These are phyloP conservation scores for Drosophila antonietae DNA, from an alignment of 2,888 invertebrate species.

Conservation along the genomic window DNA sequence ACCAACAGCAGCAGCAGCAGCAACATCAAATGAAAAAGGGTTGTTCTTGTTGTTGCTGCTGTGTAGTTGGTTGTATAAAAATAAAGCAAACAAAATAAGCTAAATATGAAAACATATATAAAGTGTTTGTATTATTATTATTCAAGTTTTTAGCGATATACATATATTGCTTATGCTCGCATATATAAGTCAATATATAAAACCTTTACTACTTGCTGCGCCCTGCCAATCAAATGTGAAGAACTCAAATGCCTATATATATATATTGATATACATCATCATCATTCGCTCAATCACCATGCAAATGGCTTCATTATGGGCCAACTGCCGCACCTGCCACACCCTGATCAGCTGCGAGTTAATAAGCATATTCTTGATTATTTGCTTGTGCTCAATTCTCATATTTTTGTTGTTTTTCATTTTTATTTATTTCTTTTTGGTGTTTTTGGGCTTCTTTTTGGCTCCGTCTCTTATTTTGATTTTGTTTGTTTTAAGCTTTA, in stretches of 20 bases:
- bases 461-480: slow-evolving; percentile 20
- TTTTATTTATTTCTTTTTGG: background rate
- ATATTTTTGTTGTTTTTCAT: slow-evolving; percentile 16
- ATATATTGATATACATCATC: slow-evolving; percentile 30
- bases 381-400: slow-evolving; percentile 62
- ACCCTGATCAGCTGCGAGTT: slow-evolving; percentile 50
- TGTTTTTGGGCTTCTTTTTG: slow-evolving; percentile 8
- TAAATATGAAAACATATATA: slow-evolving; percentile 67
- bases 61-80: slow-evolving; percentile 62
- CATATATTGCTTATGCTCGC: too few relatives aligned
- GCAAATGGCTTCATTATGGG: slow-evolving; percentile 64
- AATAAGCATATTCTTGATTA: slow-evolving; percentile 46
- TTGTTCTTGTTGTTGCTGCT: slow-evolving; percentile 49
- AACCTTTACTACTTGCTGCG: slow-evolving; percentile 8
- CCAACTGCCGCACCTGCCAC: slow-evolving; percentile 43
- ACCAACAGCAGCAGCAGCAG: slow-evolving; percentile 17
- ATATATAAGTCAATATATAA: background rate
- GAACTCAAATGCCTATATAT: slow-evolving; percentile 30
- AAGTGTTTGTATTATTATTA: slow-evolving; percentile 64
- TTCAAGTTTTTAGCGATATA: slow-evolving; percentile 34
- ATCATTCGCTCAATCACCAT: slow-evolving; percentile 43
- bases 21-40: slow-evolving; percentile 61
- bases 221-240: slow-evolving; percentile 57
- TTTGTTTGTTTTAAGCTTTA: slow-evolving; percentile 65
- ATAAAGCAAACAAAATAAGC: slow-evolving; percentile 52